Base-by-base conservation (phyloP, 1,140 invertebrate genomes). In the Megalopta genalis region DNA sequence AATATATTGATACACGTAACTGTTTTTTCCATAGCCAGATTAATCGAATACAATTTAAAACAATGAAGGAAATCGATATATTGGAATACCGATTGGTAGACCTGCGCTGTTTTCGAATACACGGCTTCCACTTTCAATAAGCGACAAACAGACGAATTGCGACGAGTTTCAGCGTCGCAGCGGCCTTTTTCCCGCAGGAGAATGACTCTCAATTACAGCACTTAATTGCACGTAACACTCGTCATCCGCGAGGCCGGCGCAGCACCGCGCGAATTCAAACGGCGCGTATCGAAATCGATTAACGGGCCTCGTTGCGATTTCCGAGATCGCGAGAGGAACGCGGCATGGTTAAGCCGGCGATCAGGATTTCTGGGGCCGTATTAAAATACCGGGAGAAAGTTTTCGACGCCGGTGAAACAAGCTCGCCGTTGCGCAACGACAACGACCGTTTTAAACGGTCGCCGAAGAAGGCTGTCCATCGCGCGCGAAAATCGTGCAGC, bases 181-280 rank as follows among this genome's bases (percentile, higher is more conserved):
- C 14, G 25, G 3, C 18, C 25, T 52, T 69, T 57, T 57, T 69
- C 67, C 42, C 67, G 52, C 52, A 14, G 49, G 25, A 54, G 49
- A 46, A 21, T 69, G 52, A 16, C 67, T 37, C 25, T 52, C 39
- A 69, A 69, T 69, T 69, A 69, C 32, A 37, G 49, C 67, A 37
- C 49, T 52, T 37, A 69, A 69, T 69, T 69, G 52, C 67, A 37
- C 21, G 67, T 37, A 54, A 69, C 52, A 37, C 52, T 57, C 25
- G 67, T 37, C 46, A 32, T 32, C 49, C 49, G 37, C 64, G 42
- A 66, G 42, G 25, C 25, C 66, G 18, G 10, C 39, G 39, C 18
- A 2, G 8, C 65, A 14, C n/a, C 3, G 39, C 16, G 42, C 27
- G 18, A 63, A 65, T 42, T 42, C n/a, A 65, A 65, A 32, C 32